Base-by-base conservation (phyloP, 2,888 invertebrate species). In the Drosophila neonasuta region DNA sequence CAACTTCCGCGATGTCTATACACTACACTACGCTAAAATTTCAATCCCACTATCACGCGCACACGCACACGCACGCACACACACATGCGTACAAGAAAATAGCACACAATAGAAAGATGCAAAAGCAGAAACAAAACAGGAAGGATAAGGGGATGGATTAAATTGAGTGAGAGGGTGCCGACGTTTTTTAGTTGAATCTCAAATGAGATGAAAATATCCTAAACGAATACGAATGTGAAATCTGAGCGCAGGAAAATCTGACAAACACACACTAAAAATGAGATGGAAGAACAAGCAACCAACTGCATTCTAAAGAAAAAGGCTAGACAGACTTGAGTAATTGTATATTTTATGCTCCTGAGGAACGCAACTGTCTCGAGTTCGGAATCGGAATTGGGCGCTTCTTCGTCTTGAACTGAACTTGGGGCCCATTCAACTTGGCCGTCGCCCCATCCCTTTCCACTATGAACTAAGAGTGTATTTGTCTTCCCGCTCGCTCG, bases 301-400 rank as follows among this genome's bases (percentile, higher is more conserved):
- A 17, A 9, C 17, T 36, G 34, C 34, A 34, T 8, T 6, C n/a
- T 32, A 49, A 41, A 20, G 24, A 34, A 58, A 30, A 50, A 46
- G 29, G 59, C 59, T 56, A 69, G 60, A 66, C 61, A 68, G 66
- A 69, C 59, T 51, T 69, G 74, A 63, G 69, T 83, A 83, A 83
- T 80, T 80, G 82, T 80, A 72, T 86, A 64, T 69, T 77, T 80
- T 79, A 79, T 79, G 64, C 56, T 76, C 46, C 58, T 57, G 59
- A 66, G 46, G 20, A 32, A 36, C 36, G 36, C n/a, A 36, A 44
- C 51, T 42, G 13, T 17, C 13, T 13, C 36, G 24, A 32, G 39
- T 9, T 24, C 20, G 1, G 41, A 45, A 15, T 52, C 24, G 20
- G 29, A 39, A 11, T 46, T 51, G 7, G 13, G 11, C 13, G 36